These are phyloP conservation scores for Eristalinus sepulchralis DNA, from an alignment of 2,888 invertebrate species.

Conservation along the genomic window DNA sequence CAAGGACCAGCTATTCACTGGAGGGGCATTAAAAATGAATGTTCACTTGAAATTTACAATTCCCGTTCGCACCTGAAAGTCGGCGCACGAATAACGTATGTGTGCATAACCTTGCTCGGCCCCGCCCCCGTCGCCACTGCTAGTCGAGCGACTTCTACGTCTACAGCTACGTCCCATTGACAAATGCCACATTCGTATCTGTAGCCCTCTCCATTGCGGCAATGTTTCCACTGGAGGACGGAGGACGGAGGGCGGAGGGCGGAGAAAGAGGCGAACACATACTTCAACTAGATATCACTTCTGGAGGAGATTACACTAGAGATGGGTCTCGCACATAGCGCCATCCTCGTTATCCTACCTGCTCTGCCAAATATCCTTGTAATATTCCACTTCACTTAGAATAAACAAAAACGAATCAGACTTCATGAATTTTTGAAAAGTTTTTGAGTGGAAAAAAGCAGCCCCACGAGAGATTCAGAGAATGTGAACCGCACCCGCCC, in stretches of 20 bases:
- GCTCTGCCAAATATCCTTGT: slow-evolving; percentile 64
- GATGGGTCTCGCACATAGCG: slow-evolving; percentile 7
- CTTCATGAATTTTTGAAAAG: slow-evolving; percentile 71
- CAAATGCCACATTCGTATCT: slow-evolving; percentile 48
- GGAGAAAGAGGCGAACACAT: slow-evolving; percentile 22
- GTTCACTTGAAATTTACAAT: slow-evolving; percentile 59
- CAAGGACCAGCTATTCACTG: slow-evolving; percentile 42
- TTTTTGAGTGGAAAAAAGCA: slow-evolving; percentile 71
- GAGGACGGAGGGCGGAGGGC: background rate
- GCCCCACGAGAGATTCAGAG: slow-evolving; percentile 58
- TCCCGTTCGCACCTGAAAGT: slow-evolving; percentile 59
- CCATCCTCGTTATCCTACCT: slow-evolving; percentile 42
- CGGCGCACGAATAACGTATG: slow-evolving; percentile 22
- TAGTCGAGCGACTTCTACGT: background rate
- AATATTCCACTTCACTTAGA: slow-evolving; percentile 71
- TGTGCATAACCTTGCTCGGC: slow-evolving; percentile 19
- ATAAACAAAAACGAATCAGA: slow-evolving; percentile 72
- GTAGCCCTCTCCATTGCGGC: background rate
- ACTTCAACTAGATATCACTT: slow-evolving; percentile 61
- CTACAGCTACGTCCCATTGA: slow-evolving; percentile 36
- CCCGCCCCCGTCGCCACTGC: background rate
- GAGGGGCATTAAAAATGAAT: slow-evolving; percentile 59
- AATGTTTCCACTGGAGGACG: background rate
- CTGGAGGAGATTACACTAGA: slow-evolving; percentile 58
- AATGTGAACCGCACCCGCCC: background rate